A percentile compares a stretch with the other conserved stretches of the same genome.
These are phyloP conservation scores for Campoplex capitator DNA, from an alignment of 2,888 invertebrate species.

Conservation along the genomic window DNA sequence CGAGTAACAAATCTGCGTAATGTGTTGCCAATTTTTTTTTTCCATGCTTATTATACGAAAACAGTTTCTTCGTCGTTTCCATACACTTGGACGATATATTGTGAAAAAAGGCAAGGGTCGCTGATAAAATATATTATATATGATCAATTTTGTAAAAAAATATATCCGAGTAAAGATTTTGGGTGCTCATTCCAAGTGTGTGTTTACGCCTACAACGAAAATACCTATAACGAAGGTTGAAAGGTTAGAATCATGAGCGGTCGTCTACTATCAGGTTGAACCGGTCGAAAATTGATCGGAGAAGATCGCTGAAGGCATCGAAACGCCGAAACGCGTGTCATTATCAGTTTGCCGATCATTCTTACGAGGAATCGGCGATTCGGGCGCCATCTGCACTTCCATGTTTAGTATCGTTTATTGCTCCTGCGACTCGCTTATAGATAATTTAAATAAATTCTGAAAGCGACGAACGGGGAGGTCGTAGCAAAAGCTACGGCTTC, in stretches of 20 bases:
- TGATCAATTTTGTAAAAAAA: slow-evolving; percentile 12
- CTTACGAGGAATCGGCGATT: slow-evolving; percentile 29
- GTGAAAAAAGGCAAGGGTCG: not conserved
- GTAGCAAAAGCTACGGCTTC: slow-evolving; percentile 69
- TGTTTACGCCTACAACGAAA: not conserved
- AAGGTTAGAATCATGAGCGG: slow-evolving; percentile 46
- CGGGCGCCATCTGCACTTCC: slow-evolving; percentile 53
- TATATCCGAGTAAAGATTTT: slow-evolving; percentile 3
- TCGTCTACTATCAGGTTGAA: slow-evolving; percentile 47
- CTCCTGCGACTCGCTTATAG: slow-evolving; percentile 14
- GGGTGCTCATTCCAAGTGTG: not conserved
- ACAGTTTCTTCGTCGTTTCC: not conserved
- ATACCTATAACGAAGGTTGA: slow-evolving; percentile 7
- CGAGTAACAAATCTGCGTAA: not conserved
- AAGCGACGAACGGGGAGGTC: slow-evolving; percentile 52
- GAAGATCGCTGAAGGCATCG: slow-evolving; percentile 41
- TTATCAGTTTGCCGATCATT: slow-evolving; percentile 60
- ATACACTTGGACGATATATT: not conserved
- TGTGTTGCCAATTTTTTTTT: not conserved
- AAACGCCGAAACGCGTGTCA: slow-evolving; percentile 12
- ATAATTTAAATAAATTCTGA: slow-evolving; percentile 38
- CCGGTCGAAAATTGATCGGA: slow-evolving; percentile 57
- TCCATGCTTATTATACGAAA: not conserved
- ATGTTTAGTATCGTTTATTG: slow-evolving; percentile 32
- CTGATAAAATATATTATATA: slow-evolving; percentile 11